A percentile compares a stretch with the other conserved stretches of the same genome.
Evolutionary conservation across 2,797 vertebrate species (phyloP).

Genomic region (Cuniculus paca): DNA sequence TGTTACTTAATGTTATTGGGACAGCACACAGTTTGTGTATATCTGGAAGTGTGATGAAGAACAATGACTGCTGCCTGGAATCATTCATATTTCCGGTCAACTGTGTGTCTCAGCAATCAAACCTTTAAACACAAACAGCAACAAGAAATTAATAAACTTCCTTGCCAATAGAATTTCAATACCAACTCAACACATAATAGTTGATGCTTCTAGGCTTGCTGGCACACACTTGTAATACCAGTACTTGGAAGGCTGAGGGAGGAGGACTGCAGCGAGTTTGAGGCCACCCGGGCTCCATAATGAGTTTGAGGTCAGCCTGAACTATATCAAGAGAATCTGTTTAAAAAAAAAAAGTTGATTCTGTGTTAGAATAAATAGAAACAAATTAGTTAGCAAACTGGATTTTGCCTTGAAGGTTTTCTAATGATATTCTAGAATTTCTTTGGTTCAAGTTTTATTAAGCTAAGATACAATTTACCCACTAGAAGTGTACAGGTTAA

Average conservation of each 20-base stretch:
- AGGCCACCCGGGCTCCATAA: not conserved
- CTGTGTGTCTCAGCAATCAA: not conserved
- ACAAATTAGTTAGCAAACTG: conserved; percentile 42
- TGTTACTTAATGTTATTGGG: conserved; percentile 86
- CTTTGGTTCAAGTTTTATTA: conserved; percentile 26
- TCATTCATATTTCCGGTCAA: conserved; percentile 88
- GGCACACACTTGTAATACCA: not conserved
- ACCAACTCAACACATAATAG: not conserved
- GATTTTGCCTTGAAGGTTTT: not conserved
- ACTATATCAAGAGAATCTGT: not conserved
- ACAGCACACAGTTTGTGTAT: conserved; percentile 89
- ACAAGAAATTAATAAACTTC: not conserved
- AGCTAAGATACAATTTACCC: not conserved
- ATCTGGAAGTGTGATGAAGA: conserved; percentile 91
- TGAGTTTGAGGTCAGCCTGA: not conserved
- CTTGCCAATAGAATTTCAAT: conserved; percentile 26
- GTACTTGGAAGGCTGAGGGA: not conserved
- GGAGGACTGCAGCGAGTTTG: not conserved
- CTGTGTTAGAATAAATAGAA: conserved; percentile 38
- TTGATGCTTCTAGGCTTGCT: not conserved
- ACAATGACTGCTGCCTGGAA: conserved; percentile 87
- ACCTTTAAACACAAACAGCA: conserved; percentile 62
- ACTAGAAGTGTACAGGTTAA: not conserved
- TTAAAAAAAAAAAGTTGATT: not conserved
- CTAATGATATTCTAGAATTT: conserved; percentile 28